Evolutionary conservation across 2,797 vertebrate species (phyloP).

Genomic region (Spinibarbus caldwelli): DNA sequence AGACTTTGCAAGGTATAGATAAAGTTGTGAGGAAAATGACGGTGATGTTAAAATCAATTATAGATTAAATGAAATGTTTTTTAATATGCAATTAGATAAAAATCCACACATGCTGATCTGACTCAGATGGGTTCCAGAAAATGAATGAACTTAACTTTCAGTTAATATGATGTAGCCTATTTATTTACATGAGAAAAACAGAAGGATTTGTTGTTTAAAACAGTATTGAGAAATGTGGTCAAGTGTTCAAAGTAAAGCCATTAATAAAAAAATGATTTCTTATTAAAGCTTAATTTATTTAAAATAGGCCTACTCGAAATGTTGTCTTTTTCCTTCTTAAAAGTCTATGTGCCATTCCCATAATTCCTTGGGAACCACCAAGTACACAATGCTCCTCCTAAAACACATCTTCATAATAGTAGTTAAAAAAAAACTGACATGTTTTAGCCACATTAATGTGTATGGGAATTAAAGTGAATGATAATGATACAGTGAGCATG

Average conservation of each 20-base stretch:
- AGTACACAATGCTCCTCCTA: not conserved
- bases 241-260: constrained; percentile 50
- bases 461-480: not conserved
- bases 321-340: not conserved
- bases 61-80: not conserved
- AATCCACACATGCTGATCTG: not conserved
- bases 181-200: not conserved
- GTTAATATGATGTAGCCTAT: not conserved
- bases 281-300: constrained; percentile 4
- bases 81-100: not conserved
- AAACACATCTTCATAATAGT: not conserved
- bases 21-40: not conserved
- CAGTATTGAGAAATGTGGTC: constrained; percentile 33
- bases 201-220: not conserved
- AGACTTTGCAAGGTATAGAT: not conserved
- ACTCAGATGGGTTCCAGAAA: not conserved
- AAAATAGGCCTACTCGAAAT: not conserved
- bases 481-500: not conserved
- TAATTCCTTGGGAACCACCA: not conserved
- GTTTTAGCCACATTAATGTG: not conserved
- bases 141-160: not conserved
- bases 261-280: not conserved
- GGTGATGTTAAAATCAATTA: not conserved
- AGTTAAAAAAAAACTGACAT: too few species aligned
- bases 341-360: not conserved